phyloP scores from a whole-genome alignment of 2,797 vertebrate genomes.

The Notoglanidium macrostoma region DNA sequence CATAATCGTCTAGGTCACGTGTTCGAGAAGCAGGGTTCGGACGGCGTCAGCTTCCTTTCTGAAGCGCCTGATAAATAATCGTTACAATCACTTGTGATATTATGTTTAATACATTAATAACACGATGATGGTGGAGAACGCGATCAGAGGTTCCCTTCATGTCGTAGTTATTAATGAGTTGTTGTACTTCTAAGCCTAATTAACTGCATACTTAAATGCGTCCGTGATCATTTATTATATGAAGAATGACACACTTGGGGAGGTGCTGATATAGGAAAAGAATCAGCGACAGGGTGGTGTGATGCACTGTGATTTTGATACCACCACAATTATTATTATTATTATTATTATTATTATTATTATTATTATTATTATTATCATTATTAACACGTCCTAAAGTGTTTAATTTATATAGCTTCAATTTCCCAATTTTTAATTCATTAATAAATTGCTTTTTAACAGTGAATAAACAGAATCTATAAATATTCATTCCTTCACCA shows the following conservation, averaged over 20 bases:
- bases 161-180: not conserved
- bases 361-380: no score
- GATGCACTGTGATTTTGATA: no score
- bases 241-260: not conserved
- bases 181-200: not conserved
- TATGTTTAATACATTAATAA: not conserved
- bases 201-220: not conserved
- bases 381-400: no score
- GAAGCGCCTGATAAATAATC: not conserved
- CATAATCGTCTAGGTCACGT: not conserved
- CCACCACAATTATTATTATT: no score
- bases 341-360: no score
- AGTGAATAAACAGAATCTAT: no score
- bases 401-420: no score
- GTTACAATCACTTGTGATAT: not conserved
- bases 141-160: no score
- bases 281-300: not conserved
- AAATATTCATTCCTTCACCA: no score
- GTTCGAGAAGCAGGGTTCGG: not conserved
- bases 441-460: no score
- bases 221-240: no score
- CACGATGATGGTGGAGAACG: not conserved
- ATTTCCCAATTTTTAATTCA: no score
- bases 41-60: not conserved
- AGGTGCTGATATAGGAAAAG: not conserved